A percentile compares a stretch with the other conserved stretches of the same genome.
Conservation (phyloP, 1,140 invertebrate genomes). For the Tetramorium alpestre region DNA sequence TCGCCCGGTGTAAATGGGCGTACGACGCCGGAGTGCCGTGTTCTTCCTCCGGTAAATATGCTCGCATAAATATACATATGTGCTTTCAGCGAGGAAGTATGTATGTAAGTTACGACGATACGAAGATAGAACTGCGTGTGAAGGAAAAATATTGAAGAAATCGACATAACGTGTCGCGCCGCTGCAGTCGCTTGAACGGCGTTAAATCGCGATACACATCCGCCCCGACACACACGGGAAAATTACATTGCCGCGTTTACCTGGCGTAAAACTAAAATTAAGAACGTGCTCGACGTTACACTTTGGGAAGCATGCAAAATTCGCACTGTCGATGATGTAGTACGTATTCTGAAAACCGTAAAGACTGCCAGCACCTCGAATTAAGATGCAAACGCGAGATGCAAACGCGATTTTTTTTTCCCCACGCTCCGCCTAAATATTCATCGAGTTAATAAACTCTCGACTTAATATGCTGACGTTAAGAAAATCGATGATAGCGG, state of each 20-base stretch:
- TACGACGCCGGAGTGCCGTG: constrained; percentile 22
- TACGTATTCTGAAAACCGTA: not conserved
- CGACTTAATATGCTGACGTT: constrained; percentile 27
- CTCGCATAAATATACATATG: constrained; percentile 33
- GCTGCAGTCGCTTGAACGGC: constrained; percentile 50
- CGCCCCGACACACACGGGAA: not conserved
- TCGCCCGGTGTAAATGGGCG: constrained; percentile 61
- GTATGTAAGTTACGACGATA: constrained; percentile 9
- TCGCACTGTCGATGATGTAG: not conserved
- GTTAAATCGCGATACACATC: constrained; percentile 37
- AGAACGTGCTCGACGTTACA: not conserved
- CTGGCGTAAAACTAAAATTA: constrained; percentile 20
- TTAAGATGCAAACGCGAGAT: not conserved
- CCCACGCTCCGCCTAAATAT: constrained; percentile 13
- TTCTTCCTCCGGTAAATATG: constrained; percentile 57
- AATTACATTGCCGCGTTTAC: constrained; percentile 22
- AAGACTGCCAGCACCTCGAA: not conserved
- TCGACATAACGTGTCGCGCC: constrained; percentile 58
- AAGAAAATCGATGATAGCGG: constrained; percentile 48
- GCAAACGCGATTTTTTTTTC: not conserved
- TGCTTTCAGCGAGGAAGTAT: not conserved
- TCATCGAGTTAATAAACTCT: constrained; percentile 47
- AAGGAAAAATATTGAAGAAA: constrained; percentile 60
- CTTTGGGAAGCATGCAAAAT: not conserved
- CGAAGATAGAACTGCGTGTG: not conserved